Evolutionary conservation across 2,888 invertebrate species (phyloP).

Genomic region (Atrina japonica): DNA sequence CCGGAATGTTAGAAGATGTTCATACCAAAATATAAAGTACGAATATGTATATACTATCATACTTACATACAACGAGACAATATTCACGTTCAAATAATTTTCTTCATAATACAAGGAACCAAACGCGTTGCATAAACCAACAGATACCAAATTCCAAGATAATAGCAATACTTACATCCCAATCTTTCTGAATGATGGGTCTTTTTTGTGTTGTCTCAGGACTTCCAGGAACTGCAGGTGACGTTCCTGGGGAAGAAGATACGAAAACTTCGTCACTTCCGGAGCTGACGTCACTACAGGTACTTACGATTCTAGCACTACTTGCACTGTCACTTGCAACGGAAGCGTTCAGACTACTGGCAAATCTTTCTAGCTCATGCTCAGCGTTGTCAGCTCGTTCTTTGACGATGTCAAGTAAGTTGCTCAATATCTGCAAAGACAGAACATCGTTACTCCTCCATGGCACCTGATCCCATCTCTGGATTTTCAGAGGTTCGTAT

Average conservation of each 20-base stretch:
- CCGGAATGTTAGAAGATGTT: too few relatives aligned
- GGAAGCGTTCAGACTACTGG: conserved; percentile 54
- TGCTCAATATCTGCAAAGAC: conserved; percentile 66
- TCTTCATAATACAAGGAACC: too few relatives aligned
- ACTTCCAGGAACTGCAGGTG: conserved; percentile 31
- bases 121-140: too few relatives aligned
- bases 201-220: conserved; percentile 49
- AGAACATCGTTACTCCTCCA: too few relatives aligned
- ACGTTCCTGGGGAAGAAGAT: conserved; percentile 42
- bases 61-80: too few relatives aligned
- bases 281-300: conserved; percentile 68
- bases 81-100: too few relatives aligned
- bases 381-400: conserved; percentile 78
- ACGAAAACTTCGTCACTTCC: conserved; percentile 78
- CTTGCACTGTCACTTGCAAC: conserved; percentile 40
- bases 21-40: too few relatives aligned
- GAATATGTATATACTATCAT: too few relatives aligned
- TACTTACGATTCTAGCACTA: conserved; percentile 64
- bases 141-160: too few relatives aligned
- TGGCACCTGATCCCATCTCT: too few relatives aligned
- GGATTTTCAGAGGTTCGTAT: too few relatives aligned
- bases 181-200: conserved; percentile 63
- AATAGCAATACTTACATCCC: conserved; percentile 73
- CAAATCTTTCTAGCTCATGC: conserved; percentile 71
- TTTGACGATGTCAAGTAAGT: conserved; percentile 78